These are phyloP conservation scores for Lepidurus arcticus DNA, from an alignment of 1,140 invertebrate species.

Conservation along the genomic window DNA sequence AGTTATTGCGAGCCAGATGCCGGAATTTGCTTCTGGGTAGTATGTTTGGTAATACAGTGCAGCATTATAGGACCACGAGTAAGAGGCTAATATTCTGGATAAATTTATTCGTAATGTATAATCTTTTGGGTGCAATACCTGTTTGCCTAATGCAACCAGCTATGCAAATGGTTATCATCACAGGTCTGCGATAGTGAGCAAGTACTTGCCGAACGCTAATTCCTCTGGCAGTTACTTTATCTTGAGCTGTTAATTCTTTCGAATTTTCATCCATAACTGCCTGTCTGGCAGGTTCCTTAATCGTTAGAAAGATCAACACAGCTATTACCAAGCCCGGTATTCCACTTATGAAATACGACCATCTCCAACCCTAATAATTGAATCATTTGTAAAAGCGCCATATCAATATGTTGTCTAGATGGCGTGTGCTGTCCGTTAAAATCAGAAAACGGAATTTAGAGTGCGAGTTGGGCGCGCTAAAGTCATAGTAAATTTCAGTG, in stretches of 20 bases:
- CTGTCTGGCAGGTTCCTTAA: slow-evolving; percentile 71
- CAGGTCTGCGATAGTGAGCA: slow-evolving; percentile 61
- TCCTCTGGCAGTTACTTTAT: background rate
- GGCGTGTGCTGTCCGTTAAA: too few species aligned
- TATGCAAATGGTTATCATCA: slow-evolving; percentile 71
- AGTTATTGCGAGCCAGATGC: slow-evolving; percentile 79
- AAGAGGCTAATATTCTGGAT: slow-evolving; percentile 57
- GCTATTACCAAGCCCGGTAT: slow-evolving; percentile 70
- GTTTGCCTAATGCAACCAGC: slow-evolving; percentile 79
- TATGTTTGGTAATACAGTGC: slow-evolving; percentile 80
- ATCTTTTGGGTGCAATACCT: background rate
- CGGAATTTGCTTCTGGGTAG: slow-evolving; percentile 77
- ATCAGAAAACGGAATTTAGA: too few species aligned
- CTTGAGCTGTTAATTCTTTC: background rate
- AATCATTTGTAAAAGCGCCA: background rate
- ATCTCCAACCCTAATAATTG: slow-evolving; percentile 69
- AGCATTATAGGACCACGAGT: slow-evolving; percentile 84
- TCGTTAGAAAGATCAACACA: slow-evolving; percentile 63
- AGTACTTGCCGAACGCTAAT: slow-evolving; percentile 36
- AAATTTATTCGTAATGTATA: background rate
- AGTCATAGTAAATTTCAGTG: too few species aligned
- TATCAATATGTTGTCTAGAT: too few species aligned
- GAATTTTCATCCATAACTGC: slow-evolving; percentile 37
- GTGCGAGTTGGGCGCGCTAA: too few species aligned
- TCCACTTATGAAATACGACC: slow-evolving; percentile 76